Conservation (phyloP, 2,113 vertebrate species). For the Pavo muticus region DNA sequence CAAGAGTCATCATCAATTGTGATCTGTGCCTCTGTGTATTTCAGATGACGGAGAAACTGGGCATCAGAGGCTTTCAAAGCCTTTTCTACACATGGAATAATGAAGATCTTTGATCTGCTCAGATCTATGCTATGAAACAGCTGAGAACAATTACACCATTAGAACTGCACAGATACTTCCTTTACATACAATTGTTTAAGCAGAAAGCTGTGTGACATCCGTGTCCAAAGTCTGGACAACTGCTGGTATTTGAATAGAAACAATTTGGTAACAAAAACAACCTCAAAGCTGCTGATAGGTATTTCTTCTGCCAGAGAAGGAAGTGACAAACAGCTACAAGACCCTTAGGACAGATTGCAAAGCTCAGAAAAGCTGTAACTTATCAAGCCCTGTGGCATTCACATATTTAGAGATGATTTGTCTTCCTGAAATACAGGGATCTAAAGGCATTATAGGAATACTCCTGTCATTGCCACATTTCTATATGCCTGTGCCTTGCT, state of each 20-base stretch:
- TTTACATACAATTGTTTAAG: neutral
- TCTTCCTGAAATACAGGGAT: neutral
- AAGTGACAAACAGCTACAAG: neutral
- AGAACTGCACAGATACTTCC: neutral
- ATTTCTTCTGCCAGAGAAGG: no score
- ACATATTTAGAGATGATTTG: neutral
- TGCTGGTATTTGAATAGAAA: neutral
- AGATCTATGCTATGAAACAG: neutral
- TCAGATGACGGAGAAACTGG: neutral
- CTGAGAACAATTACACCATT: neutral
- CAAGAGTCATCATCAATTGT: neutral
- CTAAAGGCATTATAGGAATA: neutral
- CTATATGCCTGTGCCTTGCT: neutral
- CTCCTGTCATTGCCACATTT: neutral
- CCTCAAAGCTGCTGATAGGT: neutral
- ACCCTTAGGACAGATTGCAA: neutral
- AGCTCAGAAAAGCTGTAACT: neutral
- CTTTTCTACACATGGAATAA: neutral
- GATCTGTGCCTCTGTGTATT: neutral
- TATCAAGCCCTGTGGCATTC: neutral
- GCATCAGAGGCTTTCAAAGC: neutral
- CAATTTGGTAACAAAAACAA: neutral
- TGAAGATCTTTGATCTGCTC: neutral
- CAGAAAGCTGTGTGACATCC: neutral
- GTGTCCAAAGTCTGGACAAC: neutral